These are phyloP conservation scores for Petaurus breviceps DNA, from an alignment of 2,113 vertebrate genomes.

Conservation along the genomic window DNA sequence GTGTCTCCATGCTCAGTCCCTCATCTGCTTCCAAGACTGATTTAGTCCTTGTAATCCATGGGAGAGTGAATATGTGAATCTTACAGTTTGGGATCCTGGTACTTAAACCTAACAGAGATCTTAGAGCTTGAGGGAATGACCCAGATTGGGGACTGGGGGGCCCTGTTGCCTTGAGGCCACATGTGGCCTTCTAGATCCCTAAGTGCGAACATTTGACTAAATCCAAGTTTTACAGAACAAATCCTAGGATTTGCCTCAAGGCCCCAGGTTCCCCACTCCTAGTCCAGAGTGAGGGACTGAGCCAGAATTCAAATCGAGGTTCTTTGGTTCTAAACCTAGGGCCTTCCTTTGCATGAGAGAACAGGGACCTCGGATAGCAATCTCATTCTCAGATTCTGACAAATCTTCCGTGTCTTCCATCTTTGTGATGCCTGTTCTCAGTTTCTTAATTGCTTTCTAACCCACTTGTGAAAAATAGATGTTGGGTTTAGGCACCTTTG, in stretches of 20 bases:
- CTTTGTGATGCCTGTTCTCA: background rate
- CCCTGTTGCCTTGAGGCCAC: no score
- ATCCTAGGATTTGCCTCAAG: no score
- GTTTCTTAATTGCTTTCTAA: slow-evolving; percentile 6
- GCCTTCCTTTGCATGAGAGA: fast-evolving
- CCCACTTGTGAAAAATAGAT: background rate
- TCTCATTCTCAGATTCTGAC: background rate
- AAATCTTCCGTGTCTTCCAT: background rate
- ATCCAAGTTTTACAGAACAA: no score
- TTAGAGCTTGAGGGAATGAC: background rate
- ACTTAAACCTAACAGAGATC: background rate
- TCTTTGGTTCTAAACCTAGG: background rate
- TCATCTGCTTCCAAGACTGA: background rate
- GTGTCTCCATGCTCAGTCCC: background rate
- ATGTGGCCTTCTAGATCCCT: no score
- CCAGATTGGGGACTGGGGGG: background rate
- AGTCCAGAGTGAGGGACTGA: background rate
- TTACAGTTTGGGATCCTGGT: background rate
- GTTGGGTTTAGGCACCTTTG: slow-evolving; percentile 21
- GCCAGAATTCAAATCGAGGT: background rate
- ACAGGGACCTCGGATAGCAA: no score
- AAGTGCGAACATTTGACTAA: no score
- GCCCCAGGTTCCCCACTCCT: no score
- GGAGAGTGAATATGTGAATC: background rate
- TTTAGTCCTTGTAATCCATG: background rate